Conservation (phyloP, 2,888 invertebrate genomes). For the Drosophila quinaria region DNA sequence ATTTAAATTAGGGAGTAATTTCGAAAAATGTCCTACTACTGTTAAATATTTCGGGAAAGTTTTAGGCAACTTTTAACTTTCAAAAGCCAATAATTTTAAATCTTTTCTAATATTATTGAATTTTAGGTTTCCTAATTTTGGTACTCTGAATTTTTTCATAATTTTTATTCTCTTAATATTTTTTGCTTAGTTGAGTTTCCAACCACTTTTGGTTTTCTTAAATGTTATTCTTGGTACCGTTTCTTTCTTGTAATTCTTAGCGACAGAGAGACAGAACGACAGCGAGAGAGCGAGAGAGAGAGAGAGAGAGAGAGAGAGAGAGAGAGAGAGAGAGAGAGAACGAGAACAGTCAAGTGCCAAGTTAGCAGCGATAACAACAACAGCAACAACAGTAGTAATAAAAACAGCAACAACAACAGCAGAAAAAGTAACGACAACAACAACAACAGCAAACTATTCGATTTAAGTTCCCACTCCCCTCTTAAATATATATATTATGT, state of each 20-base stretch:
- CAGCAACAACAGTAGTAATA: not conserved
- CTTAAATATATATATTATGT: slow-evolving; percentile 57
- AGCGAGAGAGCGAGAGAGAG: not conserved
- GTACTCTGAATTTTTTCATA: not conserved
- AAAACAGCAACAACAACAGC: slow-evolving; percentile 16
- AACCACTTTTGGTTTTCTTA: not conserved
- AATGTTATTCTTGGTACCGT: not conserved
- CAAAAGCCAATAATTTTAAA: too few species aligned
- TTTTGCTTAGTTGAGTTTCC: not conserved
- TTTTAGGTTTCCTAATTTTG: not conserved
- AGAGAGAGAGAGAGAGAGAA: not conserved
- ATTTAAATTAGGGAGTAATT: not conserved
- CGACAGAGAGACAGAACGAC: not conserved
- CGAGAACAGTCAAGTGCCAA: slow-evolving; percentile 36
- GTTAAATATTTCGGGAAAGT: too few species aligned
- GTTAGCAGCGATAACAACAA: slow-evolving; percentile 18
- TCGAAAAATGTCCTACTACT: too few species aligned
- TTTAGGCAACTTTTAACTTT: too few species aligned
- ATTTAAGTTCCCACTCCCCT: slow-evolving; percentile 66
- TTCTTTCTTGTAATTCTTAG: not conserved
- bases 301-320: not conserved
- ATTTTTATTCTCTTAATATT: too few species aligned
- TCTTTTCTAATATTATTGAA: not conserved
- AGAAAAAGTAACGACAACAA: slow-evolving; percentile 24
- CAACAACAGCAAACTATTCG: slow-evolving; percentile 69